Conservation (phyloP, 2,888 invertebrate genomes). For the Coenonympha glycerion region DNA sequence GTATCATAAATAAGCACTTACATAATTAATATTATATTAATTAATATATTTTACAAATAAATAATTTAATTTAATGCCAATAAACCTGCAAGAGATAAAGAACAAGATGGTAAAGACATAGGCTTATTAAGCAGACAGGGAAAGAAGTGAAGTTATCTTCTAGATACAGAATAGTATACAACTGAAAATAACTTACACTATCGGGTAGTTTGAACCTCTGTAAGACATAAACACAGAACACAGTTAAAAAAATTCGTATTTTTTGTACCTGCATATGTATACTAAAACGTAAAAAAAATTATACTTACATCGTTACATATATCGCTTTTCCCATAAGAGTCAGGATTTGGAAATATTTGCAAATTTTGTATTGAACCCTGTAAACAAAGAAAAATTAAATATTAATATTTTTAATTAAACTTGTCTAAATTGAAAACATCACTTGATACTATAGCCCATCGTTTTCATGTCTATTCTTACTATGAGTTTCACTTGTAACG, state of each 20-base stretch:
- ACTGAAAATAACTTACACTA: conserved; percentile 55
- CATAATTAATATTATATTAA: not conserved
- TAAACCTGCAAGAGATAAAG: not conserved
- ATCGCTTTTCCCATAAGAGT: conserved; percentile 18
- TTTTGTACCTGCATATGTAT: not conserved
- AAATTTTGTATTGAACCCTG: conserved; percentile 50
- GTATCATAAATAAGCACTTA: not conserved
- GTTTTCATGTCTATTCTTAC: too few relatives aligned
- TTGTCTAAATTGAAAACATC: too few relatives aligned
- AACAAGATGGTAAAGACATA: not conserved
- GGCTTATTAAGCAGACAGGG: not conserved
- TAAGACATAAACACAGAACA: conserved; percentile 36
- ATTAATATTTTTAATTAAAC: not conserved
- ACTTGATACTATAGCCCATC: too few relatives aligned
- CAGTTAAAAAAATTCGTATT: too few relatives aligned
- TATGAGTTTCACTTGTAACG: too few relatives aligned
- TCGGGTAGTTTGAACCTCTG: conserved; percentile 43
- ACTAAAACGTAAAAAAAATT: not conserved
- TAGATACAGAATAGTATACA: too few relatives aligned
- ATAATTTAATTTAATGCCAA: not conserved
- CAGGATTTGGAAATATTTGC: conserved; percentile 36
- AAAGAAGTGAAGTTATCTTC: conserved; percentile 13
- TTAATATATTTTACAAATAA: not conserved
- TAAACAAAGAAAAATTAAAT: conserved; percentile 33
- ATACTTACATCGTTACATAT: conserved; percentile 45